A percentile compares a stretch with the other conserved stretches of the same genome.
These are phyloP conservation scores for Phrynosoma blainvillii DNA, from an alignment of 2,113 vertebrate species.

Conservation along the genomic window DNA sequence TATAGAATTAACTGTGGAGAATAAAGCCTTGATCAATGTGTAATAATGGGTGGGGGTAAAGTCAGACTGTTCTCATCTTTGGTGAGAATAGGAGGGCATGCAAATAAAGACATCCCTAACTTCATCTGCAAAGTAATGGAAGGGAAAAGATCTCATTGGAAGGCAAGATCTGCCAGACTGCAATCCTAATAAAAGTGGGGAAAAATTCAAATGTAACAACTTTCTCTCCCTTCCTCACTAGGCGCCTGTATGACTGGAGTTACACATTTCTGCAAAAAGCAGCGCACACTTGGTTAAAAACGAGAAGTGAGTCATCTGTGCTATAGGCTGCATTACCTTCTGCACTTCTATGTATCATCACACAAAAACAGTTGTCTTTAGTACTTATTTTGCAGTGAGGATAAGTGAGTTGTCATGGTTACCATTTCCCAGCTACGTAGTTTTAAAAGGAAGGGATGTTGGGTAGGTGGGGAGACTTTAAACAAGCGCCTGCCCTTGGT, in stretches of 20 bases:
- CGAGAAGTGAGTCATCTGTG: constrained; percentile 56
- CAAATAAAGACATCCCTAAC: neutral
- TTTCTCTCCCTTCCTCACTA: neutral
- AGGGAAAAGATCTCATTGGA: neutral
- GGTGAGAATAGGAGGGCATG: neutral
- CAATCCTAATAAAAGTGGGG: neutral
- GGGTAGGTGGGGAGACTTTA: too few species aligned
- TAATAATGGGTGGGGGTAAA: neutral
- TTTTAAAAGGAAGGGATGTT: constrained; percentile 32
- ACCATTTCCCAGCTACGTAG: constrained; percentile 31
- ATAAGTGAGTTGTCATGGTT: constrained; percentile 57
- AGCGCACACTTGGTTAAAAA: constrained; percentile 45
- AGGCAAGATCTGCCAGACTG: too few species aligned
- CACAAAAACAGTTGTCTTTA: constrained; percentile 54
- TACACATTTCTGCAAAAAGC: constrained; percentile 38
- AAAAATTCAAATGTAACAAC: too few species aligned
- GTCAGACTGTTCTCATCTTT: neutral
- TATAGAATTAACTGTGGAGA: neutral
- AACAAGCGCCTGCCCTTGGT: neutral
- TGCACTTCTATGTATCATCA: constrained; percentile 56
- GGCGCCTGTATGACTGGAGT: constrained; percentile 4
- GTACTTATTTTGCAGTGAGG: constrained; percentile 66
- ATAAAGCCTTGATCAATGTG: neutral
- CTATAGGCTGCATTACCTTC: constrained; percentile 54
- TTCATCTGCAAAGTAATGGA: neutral